Conservation (phyloP, 2,797 vertebrate genomes). For the Phyllotis vaccarum region DNA sequence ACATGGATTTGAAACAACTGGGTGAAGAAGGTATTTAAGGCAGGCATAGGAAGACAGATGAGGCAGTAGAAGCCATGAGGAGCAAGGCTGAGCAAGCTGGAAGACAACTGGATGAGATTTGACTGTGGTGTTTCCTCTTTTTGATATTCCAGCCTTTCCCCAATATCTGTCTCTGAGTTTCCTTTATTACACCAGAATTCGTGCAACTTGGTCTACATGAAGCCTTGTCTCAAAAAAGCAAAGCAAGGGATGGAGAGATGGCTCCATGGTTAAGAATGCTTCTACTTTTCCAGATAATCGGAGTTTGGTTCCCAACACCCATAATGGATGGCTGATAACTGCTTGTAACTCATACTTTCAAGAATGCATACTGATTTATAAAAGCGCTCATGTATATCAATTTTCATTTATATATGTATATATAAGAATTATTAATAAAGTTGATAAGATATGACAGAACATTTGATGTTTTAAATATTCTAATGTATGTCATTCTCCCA, state of each 20-base stretch:
- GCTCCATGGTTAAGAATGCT: background rate
- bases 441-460: background rate
- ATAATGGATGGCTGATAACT: background rate
- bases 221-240: background rate
- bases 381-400: background rate
- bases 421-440: slow-evolving; percentile 14
- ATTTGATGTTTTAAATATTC: slow-evolving; percentile 17
- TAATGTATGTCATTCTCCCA: background rate
- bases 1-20: no score
- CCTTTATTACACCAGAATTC: no score
- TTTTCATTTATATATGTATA: background rate
- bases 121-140: no score
- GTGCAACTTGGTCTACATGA: no score
- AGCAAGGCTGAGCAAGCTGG: no score
- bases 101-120: no score
- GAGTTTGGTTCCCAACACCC: background rate
- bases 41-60: no score
- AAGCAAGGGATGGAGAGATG: background rate
- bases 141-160: no score
- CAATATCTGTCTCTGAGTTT: no score
- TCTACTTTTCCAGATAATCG: background rate
- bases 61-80: no score
- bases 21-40: no score
- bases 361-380: slow-evolving; percentile 12
- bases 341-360: background rate